These are phyloP conservation scores for Tinea semifulvella DNA, from an alignment of 2,888 invertebrate species.

Conservation along the genomic window DNA sequence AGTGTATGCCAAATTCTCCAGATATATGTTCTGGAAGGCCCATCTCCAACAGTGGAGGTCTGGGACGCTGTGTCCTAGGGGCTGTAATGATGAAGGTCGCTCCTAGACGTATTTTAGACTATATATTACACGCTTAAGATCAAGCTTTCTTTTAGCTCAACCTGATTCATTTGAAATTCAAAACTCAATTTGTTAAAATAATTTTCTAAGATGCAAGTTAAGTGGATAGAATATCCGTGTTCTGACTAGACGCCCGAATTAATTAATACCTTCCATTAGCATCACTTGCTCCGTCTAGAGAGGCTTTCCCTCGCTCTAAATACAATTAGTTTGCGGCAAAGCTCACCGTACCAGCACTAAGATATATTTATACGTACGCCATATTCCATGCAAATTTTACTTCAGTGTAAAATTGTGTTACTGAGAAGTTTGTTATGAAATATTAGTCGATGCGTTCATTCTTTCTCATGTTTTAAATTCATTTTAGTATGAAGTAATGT, in stretches of 20 bases:
- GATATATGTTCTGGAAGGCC: too few species aligned
- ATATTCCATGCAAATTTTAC: slow-evolving; percentile 10
- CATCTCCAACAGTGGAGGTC: too few species aligned
- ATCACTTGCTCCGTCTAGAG: slow-evolving; percentile 48
- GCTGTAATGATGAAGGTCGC: too few species aligned
- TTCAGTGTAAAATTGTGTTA: slow-evolving; percentile 1
- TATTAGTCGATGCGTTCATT: too few species aligned
- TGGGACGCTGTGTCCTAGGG: too few species aligned
- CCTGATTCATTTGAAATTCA: slow-evolving; percentile 8
- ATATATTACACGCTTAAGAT: too few species aligned
- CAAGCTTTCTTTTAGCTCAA: too few species aligned
- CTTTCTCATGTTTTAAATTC: too few species aligned
- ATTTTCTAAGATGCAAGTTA: slow-evolving; percentile 10
- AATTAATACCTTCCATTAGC: slow-evolving; percentile 64
- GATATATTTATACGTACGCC: background rate
- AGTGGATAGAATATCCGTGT: slow-evolving; percentile 14
- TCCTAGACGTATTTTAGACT: too few species aligned
- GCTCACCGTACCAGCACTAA: slow-evolving; percentile 11
- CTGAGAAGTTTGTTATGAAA: background rate
- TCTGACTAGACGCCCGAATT: slow-evolving; percentile 46
- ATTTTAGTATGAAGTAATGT: too few species aligned
- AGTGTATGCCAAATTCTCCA: too few species aligned
- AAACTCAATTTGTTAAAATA: slow-evolving; percentile 11
- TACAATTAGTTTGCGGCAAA: slow-evolving; percentile 42
- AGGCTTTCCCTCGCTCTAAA: slow-evolving; percentile 50